Evolutionary conservation across 2,888 invertebrate genomes (phyloP).

Genomic region (Pachliopta kotzebuea): DNA sequence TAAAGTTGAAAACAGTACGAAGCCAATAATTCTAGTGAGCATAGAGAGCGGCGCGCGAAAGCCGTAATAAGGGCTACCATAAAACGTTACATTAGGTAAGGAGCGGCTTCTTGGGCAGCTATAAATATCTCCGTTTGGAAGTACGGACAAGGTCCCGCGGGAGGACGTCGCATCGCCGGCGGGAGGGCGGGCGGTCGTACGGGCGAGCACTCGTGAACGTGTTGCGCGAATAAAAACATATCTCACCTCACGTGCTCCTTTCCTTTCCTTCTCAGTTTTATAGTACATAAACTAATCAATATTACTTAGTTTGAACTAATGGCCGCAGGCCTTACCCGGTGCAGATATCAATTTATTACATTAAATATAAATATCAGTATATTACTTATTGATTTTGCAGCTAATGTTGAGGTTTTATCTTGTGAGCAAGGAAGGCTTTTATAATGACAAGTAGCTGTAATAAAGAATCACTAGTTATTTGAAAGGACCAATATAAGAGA

Average conservation of each 20-base stretch:
- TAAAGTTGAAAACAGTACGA: conserved; percentile 39
- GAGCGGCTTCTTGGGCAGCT: conserved; percentile 78
- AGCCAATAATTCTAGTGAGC: conserved; percentile 54
- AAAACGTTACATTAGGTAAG: conserved; percentile 79
- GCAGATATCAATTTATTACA: too few relatives aligned
- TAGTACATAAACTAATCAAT: conserved; percentile 61
- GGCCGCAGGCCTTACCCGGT: conserved; percentile 51
- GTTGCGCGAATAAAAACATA: conserved; percentile 76
- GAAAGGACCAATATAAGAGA: too few relatives aligned
- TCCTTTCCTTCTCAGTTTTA: conserved; percentile 40
- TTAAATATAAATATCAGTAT: neutral
- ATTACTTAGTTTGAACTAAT: conserved; percentile 63
- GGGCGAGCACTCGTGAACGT: conserved; percentile 63
- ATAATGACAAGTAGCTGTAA: too few relatives aligned
- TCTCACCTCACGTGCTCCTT: conserved; percentile 54
- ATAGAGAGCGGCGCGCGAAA: conserved; percentile 59
- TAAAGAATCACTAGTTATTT: too few relatives aligned
- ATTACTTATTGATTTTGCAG: neutral
- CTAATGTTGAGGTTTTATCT: too few relatives aligned
- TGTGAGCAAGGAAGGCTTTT: too few relatives aligned
- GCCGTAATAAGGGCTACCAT: conserved; percentile 79
- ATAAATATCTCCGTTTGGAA: conserved; percentile 79
- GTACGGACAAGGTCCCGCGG: conserved; percentile 77
- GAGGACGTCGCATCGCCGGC: conserved; percentile 66
- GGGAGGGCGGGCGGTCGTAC: conserved; percentile 48